Conservation (phyloP, 2,888 invertebrate species). For the Epinotia demarniana region DNA sequence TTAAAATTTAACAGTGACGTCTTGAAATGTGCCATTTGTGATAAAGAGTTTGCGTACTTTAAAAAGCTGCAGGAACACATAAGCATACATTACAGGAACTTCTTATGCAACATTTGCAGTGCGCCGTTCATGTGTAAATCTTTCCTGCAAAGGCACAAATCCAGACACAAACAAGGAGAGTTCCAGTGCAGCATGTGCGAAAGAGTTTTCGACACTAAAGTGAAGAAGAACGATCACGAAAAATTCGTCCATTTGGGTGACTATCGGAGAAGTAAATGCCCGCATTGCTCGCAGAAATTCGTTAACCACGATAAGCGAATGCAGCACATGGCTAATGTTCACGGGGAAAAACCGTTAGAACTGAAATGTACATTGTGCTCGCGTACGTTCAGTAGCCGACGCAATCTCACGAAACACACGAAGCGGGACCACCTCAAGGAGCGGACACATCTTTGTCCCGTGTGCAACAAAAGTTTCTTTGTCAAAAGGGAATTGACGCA, state of each 20-base stretch:
- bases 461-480: conserved; percentile 49
- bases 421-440: no score
- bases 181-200: conserved; percentile 52
- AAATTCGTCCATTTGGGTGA: no score
- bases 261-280: neutral
- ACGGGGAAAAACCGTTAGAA: neutral
- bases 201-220: no score
- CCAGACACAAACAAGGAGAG: no score
- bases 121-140: neutral
- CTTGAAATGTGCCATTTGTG: conserved; percentile 54
- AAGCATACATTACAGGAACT: conserved; percentile 57
- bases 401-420: no score
- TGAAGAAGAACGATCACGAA: no score
- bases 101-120: conserved; percentile 51
- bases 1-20: conserved; percentile 54
- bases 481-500: conserved; percentile 52
- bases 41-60: conserved; percentile 51
- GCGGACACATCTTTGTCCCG: no score
- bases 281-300: neutral
- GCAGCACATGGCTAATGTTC: neutral
- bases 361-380: neutral
- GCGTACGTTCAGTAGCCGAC: no score
- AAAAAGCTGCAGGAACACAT: conserved; percentile 59
- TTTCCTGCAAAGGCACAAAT: neutral
- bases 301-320: neutral